Base-by-base conservation (phyloP, 2,888 invertebrate species). In the Drosophila niveifrons region DNA sequence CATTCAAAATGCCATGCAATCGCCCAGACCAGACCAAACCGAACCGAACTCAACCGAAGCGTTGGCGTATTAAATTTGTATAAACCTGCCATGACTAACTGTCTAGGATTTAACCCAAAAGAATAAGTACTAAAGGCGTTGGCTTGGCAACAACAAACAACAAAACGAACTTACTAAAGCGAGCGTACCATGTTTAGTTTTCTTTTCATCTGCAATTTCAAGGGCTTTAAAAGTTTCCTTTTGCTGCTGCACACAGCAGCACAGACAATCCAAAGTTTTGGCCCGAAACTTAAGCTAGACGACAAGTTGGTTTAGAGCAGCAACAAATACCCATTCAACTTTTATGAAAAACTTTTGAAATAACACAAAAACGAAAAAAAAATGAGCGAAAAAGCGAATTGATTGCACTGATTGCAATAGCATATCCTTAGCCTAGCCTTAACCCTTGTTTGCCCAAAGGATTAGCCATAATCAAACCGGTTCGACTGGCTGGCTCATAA, bases 1-100 rank as follows among this genome's bases (percentile, higher is more conserved):
- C 71, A 82, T 81, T 87, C 78, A 78, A 81, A 77, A 86, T 87
- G 78, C 88, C 89, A 86, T 88, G 87, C 87, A 82, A 81, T 74
- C 72, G 61, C 56, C 61, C 69, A 68, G 67, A 66, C 62, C 61
- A 23, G 23, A 23, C 61, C 69, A 68, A 66, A 66, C 62, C 61
- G 51, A 66, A 66, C 62, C 61, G 51, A 67, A 46, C 31, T 13
- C 43, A 43, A 70, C 58, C 18, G 52, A 73, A 66, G 80, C 74
- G 80, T 82, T 83, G 72, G 66, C 69, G 67, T 78, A 74, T 85
- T 75, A 75, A 75, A 82, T 84, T 81, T 79, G 82, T 72, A 73
- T 72, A 69, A 78, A 71, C 65, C 71, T 77, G 66, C 55, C 79
- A 74, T 74, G 79, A 68, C 68, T 68, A 73, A 80, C 84, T 51